These are phyloP conservation scores for Poecilus cupreus DNA, from an alignment of 2,888 invertebrate species.

Conservation along the genomic window DNA sequence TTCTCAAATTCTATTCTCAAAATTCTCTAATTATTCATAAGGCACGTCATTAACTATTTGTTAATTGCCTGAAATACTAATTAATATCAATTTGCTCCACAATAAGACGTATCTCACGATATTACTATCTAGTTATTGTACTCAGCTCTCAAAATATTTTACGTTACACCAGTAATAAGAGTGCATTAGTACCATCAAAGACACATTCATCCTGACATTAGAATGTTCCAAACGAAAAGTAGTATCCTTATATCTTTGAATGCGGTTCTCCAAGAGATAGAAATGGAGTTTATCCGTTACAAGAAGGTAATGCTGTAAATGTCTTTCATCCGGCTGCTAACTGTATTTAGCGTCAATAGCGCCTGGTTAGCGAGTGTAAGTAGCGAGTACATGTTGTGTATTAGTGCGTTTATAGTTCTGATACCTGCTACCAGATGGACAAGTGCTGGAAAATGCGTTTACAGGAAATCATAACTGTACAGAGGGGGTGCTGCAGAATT, in stretches of 20 bases:
- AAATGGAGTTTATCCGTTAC: conserved; percentile 26
- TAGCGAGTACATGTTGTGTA: neutral
- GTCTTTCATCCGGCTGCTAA: conserved; percentile 32
- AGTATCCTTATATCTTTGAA: neutral
- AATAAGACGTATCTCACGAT: conserved; percentile 20
- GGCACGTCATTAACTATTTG: conserved; percentile 10
- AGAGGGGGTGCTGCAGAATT: neutral
- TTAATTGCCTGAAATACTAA: conserved; percentile 3
- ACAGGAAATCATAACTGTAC: neutral
- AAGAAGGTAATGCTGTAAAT: conserved; percentile 27
- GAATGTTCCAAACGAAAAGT: too few relatives aligned
- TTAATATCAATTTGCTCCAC: conserved; percentile 16
- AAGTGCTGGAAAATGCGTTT: neutral
- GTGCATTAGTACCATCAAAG: too few relatives aligned
- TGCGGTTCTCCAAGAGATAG: neutral
- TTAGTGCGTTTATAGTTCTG: neutral
- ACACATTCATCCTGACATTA: too few relatives aligned
- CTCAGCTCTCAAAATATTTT: too few relatives aligned
- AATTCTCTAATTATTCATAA: conserved; percentile 35
- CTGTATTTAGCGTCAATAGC: conserved; percentile 4
- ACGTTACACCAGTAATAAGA: too few relatives aligned
- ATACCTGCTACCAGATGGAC: neutral
- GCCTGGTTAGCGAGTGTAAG: conserved; percentile 3
- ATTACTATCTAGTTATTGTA: neutral
- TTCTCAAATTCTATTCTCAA: conserved; percentile 1